Conservation (phyloP, 1,140 invertebrate genomes). For the Drosophila sucinea region DNA sequence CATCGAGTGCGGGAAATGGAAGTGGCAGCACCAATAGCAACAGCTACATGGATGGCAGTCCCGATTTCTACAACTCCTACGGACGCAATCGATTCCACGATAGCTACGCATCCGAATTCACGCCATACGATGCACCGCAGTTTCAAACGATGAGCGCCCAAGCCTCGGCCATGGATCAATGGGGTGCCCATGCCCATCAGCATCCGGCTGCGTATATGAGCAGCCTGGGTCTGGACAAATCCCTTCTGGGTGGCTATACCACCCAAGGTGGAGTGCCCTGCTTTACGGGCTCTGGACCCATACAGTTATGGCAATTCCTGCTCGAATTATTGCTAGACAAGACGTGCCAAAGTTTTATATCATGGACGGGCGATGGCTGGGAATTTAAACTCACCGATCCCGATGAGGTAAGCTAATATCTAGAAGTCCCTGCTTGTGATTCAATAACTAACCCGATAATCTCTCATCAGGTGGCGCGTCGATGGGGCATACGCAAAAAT, state of each 20-base stretch:
- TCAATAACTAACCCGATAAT: background rate
- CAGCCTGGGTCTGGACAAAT: conserved; percentile 76
- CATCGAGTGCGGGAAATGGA: conserved; percentile 79
- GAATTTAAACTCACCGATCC: conserved; percentile 99
- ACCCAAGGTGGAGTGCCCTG: conserved; percentile 80
- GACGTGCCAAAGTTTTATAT: conserved; percentile 97
- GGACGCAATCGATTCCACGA: conserved; percentile 66
- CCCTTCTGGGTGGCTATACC: conserved; percentile 75
- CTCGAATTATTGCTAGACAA: conserved; percentile 98
- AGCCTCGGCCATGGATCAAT: conserved; percentile 84
- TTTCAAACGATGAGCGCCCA: conserved; percentile 93
- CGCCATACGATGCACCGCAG: conserved; percentile 88
- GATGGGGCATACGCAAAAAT: conserved; percentile 99
- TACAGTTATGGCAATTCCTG: conserved; percentile 99
- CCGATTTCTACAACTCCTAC: conserved; percentile 87
- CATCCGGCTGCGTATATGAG: conserved; percentile 79
- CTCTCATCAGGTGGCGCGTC: conserved; percentile 89
- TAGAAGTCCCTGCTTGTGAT: background rate
- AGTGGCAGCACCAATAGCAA: conserved; percentile 63
- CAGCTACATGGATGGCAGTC: conserved; percentile 86
- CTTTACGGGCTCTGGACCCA: conserved; percentile 92
- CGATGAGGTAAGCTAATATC: conserved; percentile 88
- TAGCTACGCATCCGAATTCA: conserved; percentile 63
- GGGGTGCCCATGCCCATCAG: conserved; percentile 84
- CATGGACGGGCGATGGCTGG: conserved; percentile 99